Evolutionary conservation across 2,113 vertebrate genomes (phyloP).

Genomic region (Colinus virginianus): DNA sequence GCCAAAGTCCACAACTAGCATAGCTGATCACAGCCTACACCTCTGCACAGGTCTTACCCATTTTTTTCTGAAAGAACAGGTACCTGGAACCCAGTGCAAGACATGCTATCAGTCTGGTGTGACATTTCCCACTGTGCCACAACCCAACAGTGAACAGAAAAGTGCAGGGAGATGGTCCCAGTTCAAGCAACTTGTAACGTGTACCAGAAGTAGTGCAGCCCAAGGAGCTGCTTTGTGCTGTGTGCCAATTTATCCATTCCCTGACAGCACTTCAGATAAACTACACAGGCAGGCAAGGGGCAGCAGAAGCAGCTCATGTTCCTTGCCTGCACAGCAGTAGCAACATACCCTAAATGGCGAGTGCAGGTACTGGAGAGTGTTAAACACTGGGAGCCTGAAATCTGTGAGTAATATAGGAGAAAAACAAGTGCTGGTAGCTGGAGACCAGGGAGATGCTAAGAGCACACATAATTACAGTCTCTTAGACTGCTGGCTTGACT

Average conservation of each 20-base stretch:
- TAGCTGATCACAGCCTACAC: not conserved
- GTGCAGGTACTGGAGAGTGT: not conserved
- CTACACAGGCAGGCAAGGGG: not conserved
- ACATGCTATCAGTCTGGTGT: not conserved
- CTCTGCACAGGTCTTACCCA: not conserved
- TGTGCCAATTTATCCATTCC: not conserved
- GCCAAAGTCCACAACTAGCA: not conserved
- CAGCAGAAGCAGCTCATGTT: not conserved
- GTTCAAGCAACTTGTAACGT: not conserved
- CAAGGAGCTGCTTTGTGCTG: not conserved
- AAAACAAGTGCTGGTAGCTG: not conserved
- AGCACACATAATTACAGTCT: not conserved
- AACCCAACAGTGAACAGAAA: not conserved
- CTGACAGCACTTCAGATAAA: not conserved
- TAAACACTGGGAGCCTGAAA: not conserved
- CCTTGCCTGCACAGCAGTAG: fast-evolving
- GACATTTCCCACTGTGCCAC: not conserved
- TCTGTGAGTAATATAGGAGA: not conserved
- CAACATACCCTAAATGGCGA: not conserved
- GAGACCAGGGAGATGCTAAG: not conserved
- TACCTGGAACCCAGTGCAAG: not conserved
- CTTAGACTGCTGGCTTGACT: not conserved
- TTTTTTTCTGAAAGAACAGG: not conserved
- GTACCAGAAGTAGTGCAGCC: not conserved
- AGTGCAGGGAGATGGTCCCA: not conserved